Conservation (phyloP, 2,113 vertebrate genomes). For the Neoarius graeffei region DNA sequence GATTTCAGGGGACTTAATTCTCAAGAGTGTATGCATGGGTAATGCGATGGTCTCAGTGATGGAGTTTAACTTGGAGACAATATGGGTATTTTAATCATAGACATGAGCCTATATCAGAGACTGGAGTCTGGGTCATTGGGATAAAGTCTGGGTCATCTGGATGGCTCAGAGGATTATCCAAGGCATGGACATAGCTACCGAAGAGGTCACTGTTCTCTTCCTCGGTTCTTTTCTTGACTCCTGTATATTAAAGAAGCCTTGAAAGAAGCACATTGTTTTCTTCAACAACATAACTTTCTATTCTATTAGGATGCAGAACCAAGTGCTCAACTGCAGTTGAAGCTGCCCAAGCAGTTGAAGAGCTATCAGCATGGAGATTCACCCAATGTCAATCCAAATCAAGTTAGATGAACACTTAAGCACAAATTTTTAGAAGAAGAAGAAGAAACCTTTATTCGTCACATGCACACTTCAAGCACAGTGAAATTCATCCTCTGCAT, state of each 20-base stretch:
- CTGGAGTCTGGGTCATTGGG: not conserved
- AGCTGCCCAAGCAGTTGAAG: not conserved
- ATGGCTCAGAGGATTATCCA: slow-evolving; percentile 35
- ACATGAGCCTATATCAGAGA: slow-evolving; percentile 33
- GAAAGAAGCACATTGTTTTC: not conserved
- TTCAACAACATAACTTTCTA: not conserved
- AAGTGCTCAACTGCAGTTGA: too few relatives aligned
- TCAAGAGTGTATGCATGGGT: slow-evolving; percentile 3
- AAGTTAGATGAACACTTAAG: not conserved
- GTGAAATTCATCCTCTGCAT: too few relatives aligned
- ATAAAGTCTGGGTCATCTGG: slow-evolving; percentile 19
- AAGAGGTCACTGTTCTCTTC: slow-evolving; percentile 12
- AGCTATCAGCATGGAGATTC: not conserved
- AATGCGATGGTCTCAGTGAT: slow-evolving; percentile 29
- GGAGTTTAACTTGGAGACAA: slow-evolving; percentile 16
- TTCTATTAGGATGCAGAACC: not conserved
- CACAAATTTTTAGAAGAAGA: too few relatives aligned
- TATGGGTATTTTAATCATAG: slow-evolving; percentile 37
- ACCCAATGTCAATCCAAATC: not conserved
- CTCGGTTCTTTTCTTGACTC: slow-evolving; percentile 5
- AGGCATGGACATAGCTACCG: not conserved
- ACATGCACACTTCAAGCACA: too few relatives aligned
- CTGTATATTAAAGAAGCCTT: not conserved
- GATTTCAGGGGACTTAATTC: slow-evolving; percentile 45
- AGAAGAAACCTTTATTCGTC: too few relatives aligned